Evolutionary conservation across 1,140 invertebrate species (phyloP), one percentile per base, ranked within the genome.

Genomic region (Drosophila orosa): DNA sequence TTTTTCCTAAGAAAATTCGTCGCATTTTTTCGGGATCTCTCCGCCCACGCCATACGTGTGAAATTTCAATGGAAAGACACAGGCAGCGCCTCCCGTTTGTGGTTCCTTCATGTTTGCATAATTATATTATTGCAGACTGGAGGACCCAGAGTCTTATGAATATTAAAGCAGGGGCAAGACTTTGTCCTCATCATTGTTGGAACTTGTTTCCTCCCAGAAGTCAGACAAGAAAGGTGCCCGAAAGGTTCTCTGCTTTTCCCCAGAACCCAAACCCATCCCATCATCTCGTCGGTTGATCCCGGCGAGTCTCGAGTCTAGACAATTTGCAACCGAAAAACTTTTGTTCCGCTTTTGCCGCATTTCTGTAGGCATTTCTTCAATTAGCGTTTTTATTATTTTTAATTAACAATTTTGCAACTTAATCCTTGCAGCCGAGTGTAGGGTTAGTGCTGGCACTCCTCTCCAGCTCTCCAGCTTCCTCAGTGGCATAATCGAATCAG

Each of bases 361-460:
- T 55, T 44, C 83, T 71, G 67, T 84, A 83, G 84, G 83, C 79
- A 83, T 83, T 83, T 69, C 82, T 86, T 83, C 84, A 87, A 83
- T 87, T 89, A 87, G 76, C 84, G 80, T 83, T 87, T 89, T 87
- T 87, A 87, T 87, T 87, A 87, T 87, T 87, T 89, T 87, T 89
- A 87, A 87, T 87, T 87, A 87, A 87, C 84, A 87, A 87, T 89
- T 80, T 87, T 74, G 83, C 69, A 87, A 87, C 83, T 87, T 89
- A 89, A 87, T 87, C 83, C 84, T 71, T 58, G 68, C 55, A 54
- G 62, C 61, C 33, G 48, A 60, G 59, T 50, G 62, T 58, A 29
- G 47, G 57, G 19, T 33, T 45, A 67, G 79, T 79, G 76, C 45
- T 65, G 63, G 58, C 47, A 57, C 71, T 71, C 47, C 57, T 35